Percentiles rank a stretch among this genome's conserved stretches.
phyloP scores from a whole-genome alignment of 2,888 invertebrate genomes.

The Sinodicranocentrus sp. region DNA sequence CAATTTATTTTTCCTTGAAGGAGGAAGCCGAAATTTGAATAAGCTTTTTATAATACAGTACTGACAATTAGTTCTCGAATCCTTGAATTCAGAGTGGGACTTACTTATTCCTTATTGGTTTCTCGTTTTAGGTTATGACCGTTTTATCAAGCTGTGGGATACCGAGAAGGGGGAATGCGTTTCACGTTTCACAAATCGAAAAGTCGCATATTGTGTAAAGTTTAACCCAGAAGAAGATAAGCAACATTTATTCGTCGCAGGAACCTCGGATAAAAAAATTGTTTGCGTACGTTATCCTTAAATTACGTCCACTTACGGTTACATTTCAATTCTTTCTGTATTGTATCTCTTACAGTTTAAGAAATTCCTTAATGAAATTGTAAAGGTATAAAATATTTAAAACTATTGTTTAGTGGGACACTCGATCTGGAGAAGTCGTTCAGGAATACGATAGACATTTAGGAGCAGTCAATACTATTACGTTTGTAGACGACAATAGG shows the following conservation, averaged over 20 bases:
- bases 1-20: slow-evolving; percentile 18
- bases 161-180: slow-evolving; percentile 96
- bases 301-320: too few relatives aligned
- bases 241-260: slow-evolving; percentile 98
- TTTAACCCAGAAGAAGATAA: slow-evolving; percentile 99
- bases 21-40: too few relatives aligned
- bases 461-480: slow-evolving; percentile 99
- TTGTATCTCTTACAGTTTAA: neutral
- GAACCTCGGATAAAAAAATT: slow-evolving; percentile 99
- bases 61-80: too few relatives aligned
- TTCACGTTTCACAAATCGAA: slow-evolving; percentile 94
- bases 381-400: neutral
- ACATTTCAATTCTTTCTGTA: neutral
- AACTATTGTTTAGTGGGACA: slow-evolving; percentile 93
- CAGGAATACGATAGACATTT: slow-evolving; percentile 99
- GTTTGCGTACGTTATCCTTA: too few relatives aligned
- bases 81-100: too few relatives aligned
- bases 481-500: slow-evolving; percentile 99
- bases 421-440: slow-evolving; percentile 94
- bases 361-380: neutral
- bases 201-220: slow-evolving; percentile 98
- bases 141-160: slow-evolving; percentile 99
- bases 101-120: slow-evolving; percentile 1
- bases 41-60: too few relatives aligned
- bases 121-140: slow-evolving; percentile 87